These are phyloP conservation scores for Trissolcus basalis DNA, from an alignment of 1,140 invertebrate species.

Conservation along the genomic window DNA sequence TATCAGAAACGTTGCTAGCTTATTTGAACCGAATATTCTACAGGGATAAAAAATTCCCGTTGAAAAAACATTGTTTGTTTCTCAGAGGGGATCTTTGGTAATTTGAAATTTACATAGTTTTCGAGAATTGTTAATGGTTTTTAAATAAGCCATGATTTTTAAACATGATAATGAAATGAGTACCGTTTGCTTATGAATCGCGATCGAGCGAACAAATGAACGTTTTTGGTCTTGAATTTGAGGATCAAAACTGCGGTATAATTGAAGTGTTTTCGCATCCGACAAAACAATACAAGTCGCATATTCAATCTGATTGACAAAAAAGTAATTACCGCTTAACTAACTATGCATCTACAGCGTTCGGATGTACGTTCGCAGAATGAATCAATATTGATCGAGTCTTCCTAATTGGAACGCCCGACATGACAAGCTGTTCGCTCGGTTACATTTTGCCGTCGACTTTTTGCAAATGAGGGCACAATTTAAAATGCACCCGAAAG, in stretches of 20 bases:
- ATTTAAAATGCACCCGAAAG: too few species aligned
- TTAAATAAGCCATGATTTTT: too few species aligned
- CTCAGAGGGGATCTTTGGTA: too few species aligned
- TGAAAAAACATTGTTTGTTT: too few species aligned
- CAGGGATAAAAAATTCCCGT: too few species aligned
- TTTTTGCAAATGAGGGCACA: slow-evolving; percentile 28
- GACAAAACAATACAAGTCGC: slow-evolving; percentile 12
- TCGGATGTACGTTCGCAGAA: slow-evolving; percentile 13
- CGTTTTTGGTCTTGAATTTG: slow-evolving; percentile 23
- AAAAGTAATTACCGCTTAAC: slow-evolving; percentile 53
- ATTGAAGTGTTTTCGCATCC: slow-evolving; percentile 28
- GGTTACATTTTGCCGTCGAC: slow-evolving; percentile 26
- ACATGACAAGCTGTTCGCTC: slow-evolving; percentile 13
- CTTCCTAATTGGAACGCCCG: slow-evolving; percentile 38
- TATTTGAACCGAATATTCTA: too few species aligned
- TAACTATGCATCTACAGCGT: slow-evolving; percentile 34
- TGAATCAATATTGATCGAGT: slow-evolving; percentile 26
- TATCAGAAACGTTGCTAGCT: too few species aligned
- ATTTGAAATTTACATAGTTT: too few species aligned
- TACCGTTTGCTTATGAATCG: neutral
- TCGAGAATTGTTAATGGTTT: too few species aligned
- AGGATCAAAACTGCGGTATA: slow-evolving; percentile 19
- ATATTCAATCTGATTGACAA: slow-evolving; percentile 20
- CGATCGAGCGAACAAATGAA: too few species aligned
- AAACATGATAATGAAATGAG: slow-evolving; percentile 19